phyloP scores from a whole-genome alignment of 2,888 invertebrate genomes.

The Calameuta idolon region DNA sequence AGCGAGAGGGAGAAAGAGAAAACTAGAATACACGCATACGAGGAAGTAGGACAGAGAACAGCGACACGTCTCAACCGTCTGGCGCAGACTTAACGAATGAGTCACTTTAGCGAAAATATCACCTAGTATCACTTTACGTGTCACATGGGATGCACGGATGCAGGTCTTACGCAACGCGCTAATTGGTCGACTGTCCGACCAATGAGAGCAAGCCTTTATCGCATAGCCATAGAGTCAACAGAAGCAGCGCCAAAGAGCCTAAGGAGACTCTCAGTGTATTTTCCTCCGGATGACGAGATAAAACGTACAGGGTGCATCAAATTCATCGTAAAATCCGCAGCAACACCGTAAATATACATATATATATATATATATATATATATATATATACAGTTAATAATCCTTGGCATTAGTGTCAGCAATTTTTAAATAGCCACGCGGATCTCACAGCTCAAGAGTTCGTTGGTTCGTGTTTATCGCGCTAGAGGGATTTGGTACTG shows the following conservation, averaged over 20 bases:
- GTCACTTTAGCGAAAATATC: conserved; percentile 29
- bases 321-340: not conserved
- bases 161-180: not conserved
- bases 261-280: not conserved
- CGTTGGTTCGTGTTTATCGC: conserved; percentile 34
- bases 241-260: not conserved
- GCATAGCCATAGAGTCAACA: not conserved
- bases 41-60: not conserved
- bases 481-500: conserved; percentile 33
- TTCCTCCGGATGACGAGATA: no score
- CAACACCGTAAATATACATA: not conserved
- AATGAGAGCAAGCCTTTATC: not conserved
- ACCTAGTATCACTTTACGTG: not conserved
- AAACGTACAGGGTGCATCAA: not conserved
- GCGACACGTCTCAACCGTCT: conserved; percentile 4
- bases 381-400: not conserved
- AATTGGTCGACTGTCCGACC: not conserved
- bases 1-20: not conserved
- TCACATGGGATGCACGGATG: not conserved
- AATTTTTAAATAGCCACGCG: not conserved
- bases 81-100: conserved; percentile 27
- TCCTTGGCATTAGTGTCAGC: not conserved
- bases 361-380: not conserved
- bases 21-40: not conserved
- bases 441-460: conserved; percentile 35